A percentile compares a stretch with the other conserved stretches of the same genome.
These are phyloP conservation scores for Erannis defoliaria DNA, from an alignment of 2,888 invertebrate genomes.

Conservation along the genomic window DNA sequence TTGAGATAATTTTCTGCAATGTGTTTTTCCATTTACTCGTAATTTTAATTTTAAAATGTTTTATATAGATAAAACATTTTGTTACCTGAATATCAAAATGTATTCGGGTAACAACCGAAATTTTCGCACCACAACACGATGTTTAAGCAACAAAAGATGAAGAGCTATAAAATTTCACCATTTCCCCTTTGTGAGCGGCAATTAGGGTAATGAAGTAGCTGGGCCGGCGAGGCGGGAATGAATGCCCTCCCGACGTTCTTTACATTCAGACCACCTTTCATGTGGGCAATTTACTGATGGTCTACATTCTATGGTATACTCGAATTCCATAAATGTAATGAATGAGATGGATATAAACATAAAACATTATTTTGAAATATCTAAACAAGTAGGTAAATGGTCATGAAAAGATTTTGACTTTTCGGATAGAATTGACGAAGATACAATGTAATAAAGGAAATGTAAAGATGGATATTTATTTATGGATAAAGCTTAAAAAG, in stretches of 20 bases:
- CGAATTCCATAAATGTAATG: constrained; percentile 58
- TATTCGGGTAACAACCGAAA: constrained; percentile 21
- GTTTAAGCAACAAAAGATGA: constrained; percentile 67
- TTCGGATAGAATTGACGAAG: not conserved
- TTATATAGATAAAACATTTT: not conserved
- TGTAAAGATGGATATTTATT: constrained; percentile 9
- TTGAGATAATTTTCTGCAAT: too few species aligned
- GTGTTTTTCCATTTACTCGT: too few species aligned
- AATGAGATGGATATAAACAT: constrained; percentile 54
- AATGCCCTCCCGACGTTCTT: constrained; percentile 74
- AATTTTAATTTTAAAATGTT: too few species aligned
- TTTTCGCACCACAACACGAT: constrained; percentile 54
- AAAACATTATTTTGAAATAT: constrained; percentile 7
- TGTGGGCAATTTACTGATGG: constrained; percentile 82
- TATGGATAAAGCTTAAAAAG: constrained; percentile 2
- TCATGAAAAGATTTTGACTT: not conserved
- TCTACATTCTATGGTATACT: constrained; percentile 63
- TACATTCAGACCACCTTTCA: constrained; percentile 82
- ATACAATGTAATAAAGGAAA: constrained; percentile 5
- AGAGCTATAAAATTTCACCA: constrained; percentile 81
- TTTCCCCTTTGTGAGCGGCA: constrained; percentile 80
- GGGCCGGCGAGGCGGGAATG: constrained; percentile 69
- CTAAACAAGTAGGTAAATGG: not conserved
- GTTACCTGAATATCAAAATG: too few species aligned
- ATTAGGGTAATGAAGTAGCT: constrained; percentile 84